These are phyloP conservation scores for Arctocebus calabarensis DNA, from an alignment of 2,797 vertebrate genomes.

Conservation along the genomic window DNA sequence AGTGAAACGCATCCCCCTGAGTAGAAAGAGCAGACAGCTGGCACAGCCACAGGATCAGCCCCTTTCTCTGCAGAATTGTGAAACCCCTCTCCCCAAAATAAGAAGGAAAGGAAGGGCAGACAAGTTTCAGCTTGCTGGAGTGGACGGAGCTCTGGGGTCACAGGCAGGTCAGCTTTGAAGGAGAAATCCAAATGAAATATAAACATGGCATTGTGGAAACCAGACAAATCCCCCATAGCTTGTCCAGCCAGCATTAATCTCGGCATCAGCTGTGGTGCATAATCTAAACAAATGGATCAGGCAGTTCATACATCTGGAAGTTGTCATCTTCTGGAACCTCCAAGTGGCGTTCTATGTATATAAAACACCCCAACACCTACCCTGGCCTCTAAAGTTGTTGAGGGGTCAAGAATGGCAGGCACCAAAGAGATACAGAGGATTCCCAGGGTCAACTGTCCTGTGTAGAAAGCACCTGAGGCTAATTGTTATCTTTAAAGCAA, in stretches of 20 bases:
- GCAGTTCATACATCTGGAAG: conserved; percentile 95
- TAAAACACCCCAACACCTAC: conserved; percentile 78
- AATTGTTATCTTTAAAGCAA: background rate
- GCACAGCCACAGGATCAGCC: background rate
- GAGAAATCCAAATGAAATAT: conserved; percentile 94
- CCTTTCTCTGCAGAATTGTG: conserved; percentile 52
- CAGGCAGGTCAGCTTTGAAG: conserved; percentile 91
- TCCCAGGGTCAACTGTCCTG: background rate
- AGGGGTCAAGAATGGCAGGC: conserved; percentile 65
- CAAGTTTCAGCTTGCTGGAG: conserved; percentile 82
- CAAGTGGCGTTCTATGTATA: conserved; percentile 79
- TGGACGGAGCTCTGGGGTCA: conserved; percentile 93
- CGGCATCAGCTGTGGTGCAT: conserved; percentile 94
- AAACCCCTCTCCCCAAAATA: background rate
- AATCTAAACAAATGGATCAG: conserved; percentile 97
- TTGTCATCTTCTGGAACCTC: conserved; percentile 92
- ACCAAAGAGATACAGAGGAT: background rate
- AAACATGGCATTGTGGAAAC: conserved; percentile 93
- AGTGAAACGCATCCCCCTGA: background rate
- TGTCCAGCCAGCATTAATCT: conserved; percentile 96
- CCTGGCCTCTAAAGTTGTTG: conserved; percentile 66
- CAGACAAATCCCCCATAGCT: conserved; percentile 92
- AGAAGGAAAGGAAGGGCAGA: conserved; percentile 69
- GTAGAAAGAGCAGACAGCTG: background rate
- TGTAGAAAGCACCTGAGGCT: background rate